A percentile compares a stretch with the other conserved stretches of the same genome.
Conservation (phyloP, 2,113 vertebrate species). For the Perccottus glenii region DNA sequence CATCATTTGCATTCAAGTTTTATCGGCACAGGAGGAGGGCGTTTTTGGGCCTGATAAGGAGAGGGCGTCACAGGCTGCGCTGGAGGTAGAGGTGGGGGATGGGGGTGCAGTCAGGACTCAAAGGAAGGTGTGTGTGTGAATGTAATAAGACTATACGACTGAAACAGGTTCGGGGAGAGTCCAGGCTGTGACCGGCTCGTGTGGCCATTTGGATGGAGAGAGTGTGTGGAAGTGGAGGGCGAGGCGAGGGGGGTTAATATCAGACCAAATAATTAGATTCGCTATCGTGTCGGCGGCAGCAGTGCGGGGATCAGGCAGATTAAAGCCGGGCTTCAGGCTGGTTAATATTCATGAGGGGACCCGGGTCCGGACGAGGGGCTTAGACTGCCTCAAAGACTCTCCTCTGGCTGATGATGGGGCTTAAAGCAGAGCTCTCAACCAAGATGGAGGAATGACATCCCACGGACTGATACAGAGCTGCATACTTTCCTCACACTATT, state of each 20-base stretch:
- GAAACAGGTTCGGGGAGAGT: conserved; percentile 13
- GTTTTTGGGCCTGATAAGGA: conserved; percentile 77
- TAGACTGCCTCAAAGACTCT: conserved; percentile 75
- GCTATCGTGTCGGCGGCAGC: conserved; percentile 91
- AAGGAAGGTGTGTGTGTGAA: conserved; percentile 5
- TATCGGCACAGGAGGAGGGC: conserved; percentile 71
- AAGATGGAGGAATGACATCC: conserved; percentile 57
- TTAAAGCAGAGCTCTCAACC: conserved; percentile 67
- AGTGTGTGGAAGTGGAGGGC: conserved; percentile 13
- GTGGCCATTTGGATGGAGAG: conserved; percentile 27
- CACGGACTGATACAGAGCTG: conserved; percentile 39
- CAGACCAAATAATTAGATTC: conserved; percentile 99
- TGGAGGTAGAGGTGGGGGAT: conserved; percentile 49
- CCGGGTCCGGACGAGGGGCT: conserved; percentile 69
- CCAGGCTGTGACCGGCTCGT: conserved; percentile 8
- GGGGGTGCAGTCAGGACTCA: conserved; percentile 8
- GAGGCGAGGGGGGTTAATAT: conserved; percentile 83
- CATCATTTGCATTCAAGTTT: conserved; percentile 82
- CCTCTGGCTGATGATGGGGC: conserved; percentile 66
- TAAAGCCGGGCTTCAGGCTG: conserved; percentile 82
- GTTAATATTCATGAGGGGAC: conserved; percentile 96
- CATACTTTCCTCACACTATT: not conserved
- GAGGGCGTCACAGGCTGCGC: conserved; percentile 61
- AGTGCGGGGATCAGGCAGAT: conserved; percentile 95
- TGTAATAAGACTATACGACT: conserved; percentile 16